A percentile compares a stretch with the other conserved stretches of the same genome.
These are phyloP conservation scores for Drosophila punjabiensis DNA, from an alignment of 1,140 invertebrate species.

Conservation along the genomic window DNA sequence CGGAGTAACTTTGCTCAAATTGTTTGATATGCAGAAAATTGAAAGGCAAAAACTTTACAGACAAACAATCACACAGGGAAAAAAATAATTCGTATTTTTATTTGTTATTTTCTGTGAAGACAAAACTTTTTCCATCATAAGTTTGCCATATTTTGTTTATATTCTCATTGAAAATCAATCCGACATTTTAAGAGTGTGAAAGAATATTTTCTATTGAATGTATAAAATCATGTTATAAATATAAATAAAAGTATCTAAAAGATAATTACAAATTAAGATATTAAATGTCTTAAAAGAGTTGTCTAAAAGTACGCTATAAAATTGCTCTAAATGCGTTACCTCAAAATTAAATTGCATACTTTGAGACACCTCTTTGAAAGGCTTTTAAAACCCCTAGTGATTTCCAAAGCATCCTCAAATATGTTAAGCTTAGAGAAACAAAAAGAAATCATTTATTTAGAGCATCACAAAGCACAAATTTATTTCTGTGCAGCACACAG, in stretches of 20 bases:
- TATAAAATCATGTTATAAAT: neutral
- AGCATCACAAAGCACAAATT: neutral
- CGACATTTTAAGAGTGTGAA: too few relatives aligned
- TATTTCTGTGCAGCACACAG: conserved; percentile 21
- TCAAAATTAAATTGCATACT: neutral
- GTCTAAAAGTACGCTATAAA: neutral
- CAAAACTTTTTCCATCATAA: neutral
- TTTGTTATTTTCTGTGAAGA: neutral
- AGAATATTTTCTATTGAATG: neutral
- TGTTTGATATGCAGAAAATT: conserved; percentile 83
- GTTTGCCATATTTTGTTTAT: neutral
- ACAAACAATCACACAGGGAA: conserved; percentile 21
- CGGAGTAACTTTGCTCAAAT: conserved; percentile 62
- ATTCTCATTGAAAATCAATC: neutral
- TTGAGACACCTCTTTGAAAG: neutral
- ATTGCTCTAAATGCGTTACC: neutral
- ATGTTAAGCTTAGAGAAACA: neutral
- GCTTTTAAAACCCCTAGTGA: neutral
- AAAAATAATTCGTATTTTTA: neutral
- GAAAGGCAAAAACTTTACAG: conserved; percentile 83
- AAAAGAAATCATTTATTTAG: neutral
- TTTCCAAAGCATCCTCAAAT: neutral
- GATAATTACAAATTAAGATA: neutral
- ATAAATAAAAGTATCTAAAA: neutral
- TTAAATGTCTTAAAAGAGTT: neutral